These are phyloP conservation scores for Tuberolachnus salignus DNA, from an alignment of 2,888 invertebrate species.

Conservation along the genomic window DNA sequence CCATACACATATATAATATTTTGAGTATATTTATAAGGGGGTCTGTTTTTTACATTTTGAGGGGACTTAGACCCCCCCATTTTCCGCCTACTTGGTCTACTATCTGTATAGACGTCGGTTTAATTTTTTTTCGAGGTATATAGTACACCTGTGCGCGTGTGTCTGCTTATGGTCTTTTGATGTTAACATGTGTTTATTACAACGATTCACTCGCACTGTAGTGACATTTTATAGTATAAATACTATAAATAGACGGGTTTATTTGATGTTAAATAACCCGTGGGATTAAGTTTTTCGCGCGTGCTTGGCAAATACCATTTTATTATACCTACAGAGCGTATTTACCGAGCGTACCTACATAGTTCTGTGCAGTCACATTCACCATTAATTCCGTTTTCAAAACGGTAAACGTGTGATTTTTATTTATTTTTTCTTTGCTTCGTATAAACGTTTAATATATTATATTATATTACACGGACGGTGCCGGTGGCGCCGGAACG, in stretches of 20 bases:
- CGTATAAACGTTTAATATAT: background rate
- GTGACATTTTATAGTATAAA: background rate
- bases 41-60: too few relatives aligned
- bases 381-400: too few relatives aligned
- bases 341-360: too few relatives aligned
- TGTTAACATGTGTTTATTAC: too few relatives aligned
- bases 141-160: background rate
- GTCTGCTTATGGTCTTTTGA: background rate
- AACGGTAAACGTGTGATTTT: too few relatives aligned
- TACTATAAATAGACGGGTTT: constrained; percentile 27
- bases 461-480: background rate
- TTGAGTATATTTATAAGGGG: too few relatives aligned
- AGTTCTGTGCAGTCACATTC: background rate
- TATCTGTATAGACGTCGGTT: background rate
- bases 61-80: too few relatives aligned
- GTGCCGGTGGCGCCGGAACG: too few relatives aligned
- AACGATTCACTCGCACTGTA: background rate
- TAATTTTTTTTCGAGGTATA: too few relatives aligned
- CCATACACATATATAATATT: too few relatives aligned
- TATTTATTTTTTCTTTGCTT: background rate
- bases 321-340: constrained; percentile 6
- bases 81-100: too few relatives aligned
- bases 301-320: background rate
- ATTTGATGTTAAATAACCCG: constrained; percentile 46
- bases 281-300: constrained; percentile 21